Conservation (phyloP, 1,140 invertebrate species). For the Pygmarrhopalites habei region DNA sequence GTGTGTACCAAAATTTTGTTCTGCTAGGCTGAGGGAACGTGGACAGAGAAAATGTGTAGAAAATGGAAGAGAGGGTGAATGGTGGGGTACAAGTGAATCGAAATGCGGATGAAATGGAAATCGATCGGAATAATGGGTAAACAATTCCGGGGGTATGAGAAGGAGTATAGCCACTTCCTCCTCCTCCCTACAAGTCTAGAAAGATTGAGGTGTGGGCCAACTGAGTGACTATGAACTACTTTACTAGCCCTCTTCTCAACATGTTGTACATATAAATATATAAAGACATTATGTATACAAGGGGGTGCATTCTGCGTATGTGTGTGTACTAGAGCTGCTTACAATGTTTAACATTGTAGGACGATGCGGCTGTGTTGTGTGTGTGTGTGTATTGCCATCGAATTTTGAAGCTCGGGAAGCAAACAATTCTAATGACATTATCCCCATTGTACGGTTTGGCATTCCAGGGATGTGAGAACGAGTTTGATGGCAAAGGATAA, state of each 20-base stretch:
- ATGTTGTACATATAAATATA: too few relatives aligned
- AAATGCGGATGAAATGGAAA: constrained; percentile 19
- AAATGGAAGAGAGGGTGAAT: too few relatives aligned
- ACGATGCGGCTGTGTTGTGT: too few relatives aligned
- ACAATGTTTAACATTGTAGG: too few relatives aligned
- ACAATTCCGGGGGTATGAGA: constrained; percentile 30
- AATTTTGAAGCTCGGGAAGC: constrained; percentile 5
- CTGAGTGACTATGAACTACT: neutral
- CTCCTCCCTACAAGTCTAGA: neutral
- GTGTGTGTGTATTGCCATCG: neutral
- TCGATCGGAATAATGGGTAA: constrained; percentile 28
- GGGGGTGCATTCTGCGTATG: too few relatives aligned
- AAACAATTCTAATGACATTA: constrained; percentile 38
- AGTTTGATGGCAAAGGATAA: constrained; percentile 24
- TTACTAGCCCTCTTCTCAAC: too few relatives aligned
- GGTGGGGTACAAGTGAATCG: too few relatives aligned
- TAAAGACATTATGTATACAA: too few relatives aligned
- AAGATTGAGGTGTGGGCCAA: constrained; percentile 2
- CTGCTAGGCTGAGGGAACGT: too few relatives aligned
- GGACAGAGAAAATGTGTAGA: too few relatives aligned
- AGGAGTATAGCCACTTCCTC: neutral
- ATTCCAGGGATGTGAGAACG: constrained; percentile 18
- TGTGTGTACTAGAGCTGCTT: too few relatives aligned
- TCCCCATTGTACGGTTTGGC: constrained; percentile 17
- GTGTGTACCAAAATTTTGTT: too few relatives aligned